phyloP scores from a whole-genome alignment of 2,797 vertebrate species.

The Phataginus tricuspis region DNA sequence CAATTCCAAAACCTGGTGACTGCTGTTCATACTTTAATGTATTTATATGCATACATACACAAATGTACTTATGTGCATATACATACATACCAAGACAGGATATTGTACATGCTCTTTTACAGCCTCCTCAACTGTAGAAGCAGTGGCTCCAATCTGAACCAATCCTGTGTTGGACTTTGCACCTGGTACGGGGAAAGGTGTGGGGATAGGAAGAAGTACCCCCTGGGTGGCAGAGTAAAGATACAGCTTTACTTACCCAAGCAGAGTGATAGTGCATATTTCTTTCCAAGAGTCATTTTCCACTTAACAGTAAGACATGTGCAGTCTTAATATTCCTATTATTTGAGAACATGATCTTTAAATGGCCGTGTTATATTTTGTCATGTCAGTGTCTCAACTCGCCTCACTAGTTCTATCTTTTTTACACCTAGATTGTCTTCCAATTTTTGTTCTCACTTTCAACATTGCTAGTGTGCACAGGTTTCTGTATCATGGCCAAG shows the following conservation, averaged over 20 bases:
- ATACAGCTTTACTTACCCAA: background rate
- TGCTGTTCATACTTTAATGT: background rate
- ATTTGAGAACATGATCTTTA: slow-evolving; percentile 46
- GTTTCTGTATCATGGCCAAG: slow-evolving; percentile 20
- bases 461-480: background rate
- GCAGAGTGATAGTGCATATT: background rate
- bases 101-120: background rate
- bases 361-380: background rate
- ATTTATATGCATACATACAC: background rate
- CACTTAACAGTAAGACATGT: background rate
- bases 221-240: background rate
- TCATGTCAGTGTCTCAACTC: background rate
- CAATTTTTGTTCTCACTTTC: slow-evolving; percentile 40
- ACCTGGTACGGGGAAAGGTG: background rate
- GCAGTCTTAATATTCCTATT: background rate
- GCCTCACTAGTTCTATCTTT: slow-evolving; percentile 16
- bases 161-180: background rate
- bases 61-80: background rate
- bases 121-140: background rate
- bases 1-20: background rate
- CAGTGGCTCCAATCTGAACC: background rate
- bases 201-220: background rate
- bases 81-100: background rate
- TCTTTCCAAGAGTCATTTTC: background rate
- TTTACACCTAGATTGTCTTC: background rate